Evolutionary conservation across 23 tunicate species (phyloP).

Genomic region (Halocynthia roretzi): DNA sequence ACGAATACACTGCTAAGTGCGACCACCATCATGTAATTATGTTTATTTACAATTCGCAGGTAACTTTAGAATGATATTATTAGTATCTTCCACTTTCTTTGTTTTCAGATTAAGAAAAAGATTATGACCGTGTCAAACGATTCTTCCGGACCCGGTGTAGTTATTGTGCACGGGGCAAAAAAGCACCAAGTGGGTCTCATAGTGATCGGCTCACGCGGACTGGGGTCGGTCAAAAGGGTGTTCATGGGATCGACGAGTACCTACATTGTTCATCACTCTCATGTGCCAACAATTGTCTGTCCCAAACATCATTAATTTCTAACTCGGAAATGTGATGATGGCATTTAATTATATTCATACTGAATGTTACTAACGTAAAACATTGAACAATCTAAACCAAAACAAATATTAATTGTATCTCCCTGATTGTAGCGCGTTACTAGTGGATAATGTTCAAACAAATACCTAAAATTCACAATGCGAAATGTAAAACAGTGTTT

Average conservation of each 20-base stretch:
- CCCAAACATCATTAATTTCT: conserved; percentile 1
- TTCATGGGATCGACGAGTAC: conserved; percentile 17
- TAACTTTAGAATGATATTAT: neutral
- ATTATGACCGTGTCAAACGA: conserved; percentile 2
- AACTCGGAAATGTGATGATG: neutral
- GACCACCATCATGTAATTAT: neutral
- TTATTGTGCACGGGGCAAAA: conserved; percentile 18
- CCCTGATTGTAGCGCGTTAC: too few relatives aligned
- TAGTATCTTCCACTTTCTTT: neutral
- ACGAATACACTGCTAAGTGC: neutral
- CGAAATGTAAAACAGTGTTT: too few relatives aligned
- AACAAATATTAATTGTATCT: too few relatives aligned
- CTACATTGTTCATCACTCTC: conserved; percentile 20
- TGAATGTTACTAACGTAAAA: too few relatives aligned
- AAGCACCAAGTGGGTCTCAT: conserved; percentile 18
- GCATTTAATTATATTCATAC: too few relatives aligned
- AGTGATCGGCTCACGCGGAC: conserved; percentile 20
- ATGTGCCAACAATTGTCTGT: conserved; percentile 12
- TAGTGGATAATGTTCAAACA: too few relatives aligned
- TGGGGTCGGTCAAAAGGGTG: conserved; percentile 7
- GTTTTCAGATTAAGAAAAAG: conserved; percentile 15
- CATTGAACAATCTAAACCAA: too few relatives aligned
- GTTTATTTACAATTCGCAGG: neutral
- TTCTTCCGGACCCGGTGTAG: conserved; percentile 8
- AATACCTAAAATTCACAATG: too few relatives aligned